Evolutionary conservation across 2,113 vertebrate species (phyloP).

Genomic region (Pterocles burchelli): DNA sequence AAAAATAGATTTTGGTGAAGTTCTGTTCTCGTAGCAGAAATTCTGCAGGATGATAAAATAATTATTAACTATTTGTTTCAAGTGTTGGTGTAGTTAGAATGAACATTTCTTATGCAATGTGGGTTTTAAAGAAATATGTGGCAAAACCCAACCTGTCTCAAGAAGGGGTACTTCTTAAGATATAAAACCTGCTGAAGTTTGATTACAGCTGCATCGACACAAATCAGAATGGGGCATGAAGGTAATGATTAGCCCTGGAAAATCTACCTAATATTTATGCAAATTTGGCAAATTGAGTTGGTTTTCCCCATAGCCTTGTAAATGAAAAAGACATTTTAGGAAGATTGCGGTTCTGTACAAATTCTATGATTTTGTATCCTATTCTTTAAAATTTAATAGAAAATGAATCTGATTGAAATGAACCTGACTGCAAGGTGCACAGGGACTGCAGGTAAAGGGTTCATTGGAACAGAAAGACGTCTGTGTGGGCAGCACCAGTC

Average conservation of each 20-base stretch:
- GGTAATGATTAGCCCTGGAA: constrained; percentile 54
- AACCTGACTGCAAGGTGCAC: constrained; percentile 39
- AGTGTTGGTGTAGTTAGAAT: background rate
- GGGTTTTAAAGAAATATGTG: background rate
- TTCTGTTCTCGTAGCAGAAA: background rate
- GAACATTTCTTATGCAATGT: background rate
- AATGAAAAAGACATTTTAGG: constrained; percentile 67
- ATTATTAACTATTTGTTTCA: background rate
- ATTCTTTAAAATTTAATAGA: constrained; percentile 64
- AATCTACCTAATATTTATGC: constrained; percentile 65
- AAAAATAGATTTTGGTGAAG: background rate
- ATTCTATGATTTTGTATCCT: constrained; percentile 53
- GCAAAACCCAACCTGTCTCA: background rate
- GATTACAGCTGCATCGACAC: constrained; percentile 64
- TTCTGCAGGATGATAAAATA: background rate
- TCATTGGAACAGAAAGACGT: constrained; percentile 49
- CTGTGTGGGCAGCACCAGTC: constrained; percentile 32
- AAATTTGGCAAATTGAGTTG: constrained; percentile 68
- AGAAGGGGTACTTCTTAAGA: background rate
- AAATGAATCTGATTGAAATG: constrained; percentile 65
- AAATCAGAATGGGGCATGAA: background rate
- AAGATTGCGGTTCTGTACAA: constrained; percentile 45
- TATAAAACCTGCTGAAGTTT: constrained; percentile 45
- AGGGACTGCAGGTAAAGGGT: constrained; percentile 41
- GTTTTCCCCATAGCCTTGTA: constrained; percentile 50